Conservation (phyloP, 1,140 invertebrate species). For the Polypedilum vanderplanki region DNA sequence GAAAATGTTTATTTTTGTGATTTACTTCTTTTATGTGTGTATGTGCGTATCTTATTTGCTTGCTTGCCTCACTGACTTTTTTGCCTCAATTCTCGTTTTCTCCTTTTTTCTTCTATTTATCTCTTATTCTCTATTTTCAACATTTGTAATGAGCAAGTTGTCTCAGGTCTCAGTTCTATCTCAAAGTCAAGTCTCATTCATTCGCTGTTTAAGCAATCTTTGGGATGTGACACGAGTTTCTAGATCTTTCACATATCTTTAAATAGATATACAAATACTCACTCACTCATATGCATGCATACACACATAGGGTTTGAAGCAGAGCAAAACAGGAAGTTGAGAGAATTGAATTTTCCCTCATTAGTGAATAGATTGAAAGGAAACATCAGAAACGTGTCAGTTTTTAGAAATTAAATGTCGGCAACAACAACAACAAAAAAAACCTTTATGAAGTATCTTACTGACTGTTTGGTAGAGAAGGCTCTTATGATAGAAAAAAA, state of each 20-base stretch:
- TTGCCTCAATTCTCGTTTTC: neutral
- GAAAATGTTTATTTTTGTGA: constrained; percentile 1
- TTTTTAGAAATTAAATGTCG: constrained; percentile 19
- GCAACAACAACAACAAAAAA: neutral
- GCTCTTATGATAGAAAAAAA: no score
- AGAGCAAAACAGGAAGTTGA: neutral
- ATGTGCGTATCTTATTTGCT: neutral
- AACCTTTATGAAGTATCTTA: neutral
- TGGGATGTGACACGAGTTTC: neutral
- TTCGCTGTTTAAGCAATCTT: neutral
- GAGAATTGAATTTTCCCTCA: constrained; percentile 9
- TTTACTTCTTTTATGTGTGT: neutral
- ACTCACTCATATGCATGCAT: no score
- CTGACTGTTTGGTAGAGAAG: no score
- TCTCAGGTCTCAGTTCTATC: neutral
- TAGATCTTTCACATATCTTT: neutral
- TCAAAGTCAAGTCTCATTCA: constrained; percentile 18
- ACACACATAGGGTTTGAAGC: neutral
- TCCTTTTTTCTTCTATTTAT: neutral
- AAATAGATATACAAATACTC: no score
- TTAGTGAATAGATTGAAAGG: constrained; percentile 11
- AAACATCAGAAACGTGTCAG: constrained; percentile 6
- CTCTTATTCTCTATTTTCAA: neutral
- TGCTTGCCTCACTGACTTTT: neutral
- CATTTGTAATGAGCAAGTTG: neutral